Evolutionary conservation across 2,888 invertebrate genomes (phyloP), one percentile per base, ranked within the genome.

Genomic region (Hemicrepidius hirtus): DNA sequence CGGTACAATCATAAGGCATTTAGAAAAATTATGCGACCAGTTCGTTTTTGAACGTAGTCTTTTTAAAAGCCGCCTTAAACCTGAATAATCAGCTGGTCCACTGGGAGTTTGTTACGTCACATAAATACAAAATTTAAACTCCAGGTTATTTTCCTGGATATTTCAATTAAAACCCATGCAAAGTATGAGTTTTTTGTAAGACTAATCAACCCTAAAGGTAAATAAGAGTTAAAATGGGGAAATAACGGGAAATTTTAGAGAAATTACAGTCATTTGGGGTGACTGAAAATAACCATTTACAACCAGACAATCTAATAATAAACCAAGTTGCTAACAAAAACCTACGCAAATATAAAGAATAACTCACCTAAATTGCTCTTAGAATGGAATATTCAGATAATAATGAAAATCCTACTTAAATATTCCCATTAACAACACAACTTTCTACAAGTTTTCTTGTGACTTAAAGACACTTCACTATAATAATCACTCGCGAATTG

Each of bases 1-100:
- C 73, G 73, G 73, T 74, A 74, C 65, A 69, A 73, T 73, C 69
- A 70, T 57, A 60, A 66, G 69, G 66, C 60, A 69, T 70, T 63
- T 55, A 73, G 50, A 70, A 70, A 74, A 74, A 67, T 70, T 16
- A 49, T 3, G 40, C 24, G 73, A 10, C 65, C 73, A 74, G 32
- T 35, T n/a, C 65, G 20, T 66, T 67, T 13, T 10, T 67, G 70
- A 7, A 13, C 70, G 24, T 18, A 6, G 13, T 41, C 46, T n/a
- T 46, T 62, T 65, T 24, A 50, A 46, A 49, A 16, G 20, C 66
- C 41, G 60, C 44, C 18, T 13, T 6, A 4, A 13, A 70, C 73
- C 73, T 70, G 49, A 63, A n/a, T 9, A 74, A 44, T 62, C 37
- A 21, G 21, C 59, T 68, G 71, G 44, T 32, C 74, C 9, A 55